A percentile compares a stretch with the other conserved stretches of the same genome.
phyloP scores from a whole-genome alignment of 2,888 invertebrate genomes.

The Pristionchus fissidentatus region DNA sequence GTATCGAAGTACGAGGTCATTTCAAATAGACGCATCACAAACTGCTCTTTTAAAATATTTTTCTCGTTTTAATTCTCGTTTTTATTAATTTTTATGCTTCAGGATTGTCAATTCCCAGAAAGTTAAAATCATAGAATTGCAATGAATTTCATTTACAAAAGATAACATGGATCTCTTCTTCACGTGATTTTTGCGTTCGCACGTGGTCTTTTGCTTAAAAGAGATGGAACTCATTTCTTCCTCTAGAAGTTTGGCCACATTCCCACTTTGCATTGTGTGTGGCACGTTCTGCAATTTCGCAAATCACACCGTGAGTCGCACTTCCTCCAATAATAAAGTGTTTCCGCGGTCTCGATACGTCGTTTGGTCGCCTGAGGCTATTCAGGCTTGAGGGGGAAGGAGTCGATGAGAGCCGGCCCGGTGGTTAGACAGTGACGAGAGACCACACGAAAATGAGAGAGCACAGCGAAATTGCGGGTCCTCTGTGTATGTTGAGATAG shows the following conservation, averaged over 20 bases:
- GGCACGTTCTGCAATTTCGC: neutral
- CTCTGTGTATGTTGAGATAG: constrained; percentile 10
- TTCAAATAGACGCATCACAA: neutral
- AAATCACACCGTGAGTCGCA: constrained; percentile 6
- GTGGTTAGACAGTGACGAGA: neutral
- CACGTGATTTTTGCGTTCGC: constrained; percentile 11
- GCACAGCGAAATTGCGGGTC: constrained; percentile 12
- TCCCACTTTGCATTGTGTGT: constrained; percentile 9
- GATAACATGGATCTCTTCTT: neutral
- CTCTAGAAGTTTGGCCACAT: constrained; percentile 29
- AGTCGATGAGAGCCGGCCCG: constrained; percentile 21
- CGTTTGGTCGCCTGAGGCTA: constrained; percentile 21
- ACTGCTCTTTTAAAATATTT: neutral
- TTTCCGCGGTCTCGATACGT: constrained; percentile 6
- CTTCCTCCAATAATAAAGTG: neutral
- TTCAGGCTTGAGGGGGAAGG: too few relatives aligned
- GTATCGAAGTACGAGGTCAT: too few relatives aligned
- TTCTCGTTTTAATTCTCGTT: too few relatives aligned
- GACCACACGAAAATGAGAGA: neutral
- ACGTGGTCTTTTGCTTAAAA: constrained; percentile 4
- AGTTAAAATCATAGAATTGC: too few relatives aligned
- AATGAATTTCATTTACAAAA: too few relatives aligned
- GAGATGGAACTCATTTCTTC: constrained; percentile 13
- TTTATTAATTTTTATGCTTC: too few relatives aligned
- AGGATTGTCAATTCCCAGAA: too few relatives aligned